A percentile compares a stretch with the other conserved stretches of the same genome.
Evolutionary conservation across 2,797 vertebrate species (phyloP).

Genomic region (Sebastes nivosus): DNA sequence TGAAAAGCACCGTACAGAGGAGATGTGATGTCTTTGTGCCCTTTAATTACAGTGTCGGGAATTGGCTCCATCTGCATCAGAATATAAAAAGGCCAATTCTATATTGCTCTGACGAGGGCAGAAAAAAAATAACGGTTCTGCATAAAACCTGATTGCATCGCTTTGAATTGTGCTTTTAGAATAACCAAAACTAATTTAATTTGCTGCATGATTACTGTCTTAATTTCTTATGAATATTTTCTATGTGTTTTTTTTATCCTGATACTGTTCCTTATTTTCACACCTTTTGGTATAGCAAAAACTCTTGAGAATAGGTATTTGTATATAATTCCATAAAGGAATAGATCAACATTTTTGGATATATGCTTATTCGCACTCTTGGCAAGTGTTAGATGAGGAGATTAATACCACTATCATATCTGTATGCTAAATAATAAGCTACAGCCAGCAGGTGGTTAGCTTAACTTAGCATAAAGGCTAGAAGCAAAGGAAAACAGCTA

Average conservation of each 20-base stretch:
- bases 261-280: neutral
- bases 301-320: neutral
- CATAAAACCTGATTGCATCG: neutral
- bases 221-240: neutral
- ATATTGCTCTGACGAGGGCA: neutral
- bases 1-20: conserved; percentile 14
- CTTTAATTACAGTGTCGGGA: conserved; percentile 29
- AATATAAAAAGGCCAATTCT: neutral
- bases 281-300: neutral
- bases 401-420: neutral
- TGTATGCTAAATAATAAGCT: neutral
- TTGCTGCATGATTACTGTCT: neutral
- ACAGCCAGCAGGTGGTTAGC: neutral
- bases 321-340: neutral
- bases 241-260: too few species aligned
- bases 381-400: neutral
- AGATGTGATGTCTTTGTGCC: conserved; percentile 10
- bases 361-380: neutral
- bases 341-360: neutral
- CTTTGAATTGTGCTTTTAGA: neutral
- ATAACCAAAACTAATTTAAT: neutral
- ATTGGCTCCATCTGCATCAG: conserved; percentile 1
- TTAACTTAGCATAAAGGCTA: neutral
- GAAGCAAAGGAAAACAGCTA: neutral
- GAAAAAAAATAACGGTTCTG: neutral